phyloP scores from a whole-genome alignment of 2,113 vertebrate species.

The Hydrochoerus hydrochaeris region DNA sequence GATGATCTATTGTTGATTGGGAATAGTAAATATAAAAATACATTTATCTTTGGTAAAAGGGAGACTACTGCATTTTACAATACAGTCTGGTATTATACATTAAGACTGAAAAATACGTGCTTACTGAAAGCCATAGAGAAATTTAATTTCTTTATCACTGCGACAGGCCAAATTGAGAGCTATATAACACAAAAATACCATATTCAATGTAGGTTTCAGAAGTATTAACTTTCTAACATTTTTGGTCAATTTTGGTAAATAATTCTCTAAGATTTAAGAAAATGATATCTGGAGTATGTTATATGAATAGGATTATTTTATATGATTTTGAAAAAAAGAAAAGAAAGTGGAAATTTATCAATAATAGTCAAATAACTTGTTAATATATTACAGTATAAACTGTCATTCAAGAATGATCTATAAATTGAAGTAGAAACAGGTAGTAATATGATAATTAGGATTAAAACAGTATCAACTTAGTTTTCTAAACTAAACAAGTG shows the following conservation, averaged over 20 bases:
- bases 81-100: not conserved
- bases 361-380: not conserved
- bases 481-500: not conserved
- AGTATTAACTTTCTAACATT: not conserved
- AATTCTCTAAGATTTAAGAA: not conserved
- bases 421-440: not conserved
- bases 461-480: not conserved
- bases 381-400: not conserved
- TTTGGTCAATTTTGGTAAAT: not conserved
- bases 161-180: not conserved
- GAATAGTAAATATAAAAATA: not conserved
- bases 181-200: conserved; percentile 4
- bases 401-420: not conserved
- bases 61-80: not conserved
- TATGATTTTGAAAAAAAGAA: not conserved
- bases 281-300: not conserved
- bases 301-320: not conserved
- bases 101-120: not conserved
- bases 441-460: not conserved
- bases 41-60: not conserved
- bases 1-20: not conserved
- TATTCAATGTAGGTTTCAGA: not conserved
- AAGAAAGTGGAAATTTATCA: not conserved
- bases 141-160: conserved; percentile 39
- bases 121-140: not conserved